Percentiles rank a stretch among this genome's conserved stretches.
Evolutionary conservation across 2,888 invertebrate species (phyloP).

Genomic region (Agriotes lineatus): DNA sequence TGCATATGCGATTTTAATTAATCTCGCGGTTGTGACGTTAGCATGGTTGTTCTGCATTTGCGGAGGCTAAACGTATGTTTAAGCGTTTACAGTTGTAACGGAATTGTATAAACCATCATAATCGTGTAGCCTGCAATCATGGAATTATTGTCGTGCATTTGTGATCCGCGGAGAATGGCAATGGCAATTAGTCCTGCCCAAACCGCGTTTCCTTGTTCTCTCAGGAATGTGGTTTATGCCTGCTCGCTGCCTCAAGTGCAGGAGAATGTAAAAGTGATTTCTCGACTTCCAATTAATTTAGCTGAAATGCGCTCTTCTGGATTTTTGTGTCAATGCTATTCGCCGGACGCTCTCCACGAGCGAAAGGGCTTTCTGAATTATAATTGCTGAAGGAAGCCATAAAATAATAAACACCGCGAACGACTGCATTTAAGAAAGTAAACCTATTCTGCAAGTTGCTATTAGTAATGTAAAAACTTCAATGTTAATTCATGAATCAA

Average conservation of each 20-base stretch:
- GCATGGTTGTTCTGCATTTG: not conserved
- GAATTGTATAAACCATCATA: constrained; percentile 4
- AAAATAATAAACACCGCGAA: too few species aligned
- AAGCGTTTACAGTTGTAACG: constrained; percentile 29
- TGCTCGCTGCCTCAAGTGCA: not conserved
- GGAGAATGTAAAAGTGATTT: not conserved
- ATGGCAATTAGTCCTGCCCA: constrained; percentile 3
- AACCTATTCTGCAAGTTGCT: too few species aligned
- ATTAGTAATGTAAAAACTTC: too few species aligned
- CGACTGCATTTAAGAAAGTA: too few species aligned
- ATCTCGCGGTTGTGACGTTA: not conserved
- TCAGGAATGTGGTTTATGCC: constrained; percentile 12
- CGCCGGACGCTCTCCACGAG: not conserved
- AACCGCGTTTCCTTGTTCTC: constrained; percentile 18
- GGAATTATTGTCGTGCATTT: constrained; percentile 18
- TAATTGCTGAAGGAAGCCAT: not conserved
- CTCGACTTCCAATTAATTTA: not conserved
- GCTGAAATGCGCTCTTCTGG: not conserved
- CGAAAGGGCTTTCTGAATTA: not conserved
- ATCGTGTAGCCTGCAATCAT: constrained; percentile 10
- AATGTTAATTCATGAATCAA: too few species aligned
- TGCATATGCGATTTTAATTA: constrained; percentile 47
- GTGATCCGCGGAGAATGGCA: constrained; percentile 6
- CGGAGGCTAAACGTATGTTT: not conserved
- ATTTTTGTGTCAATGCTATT: not conserved